Evolutionary conservation across 64 coral and sea anemone genomes (phyloP), one percentile per base, ranked within the genome.

Genomic region (Catalaphyllia jardinei): DNA sequence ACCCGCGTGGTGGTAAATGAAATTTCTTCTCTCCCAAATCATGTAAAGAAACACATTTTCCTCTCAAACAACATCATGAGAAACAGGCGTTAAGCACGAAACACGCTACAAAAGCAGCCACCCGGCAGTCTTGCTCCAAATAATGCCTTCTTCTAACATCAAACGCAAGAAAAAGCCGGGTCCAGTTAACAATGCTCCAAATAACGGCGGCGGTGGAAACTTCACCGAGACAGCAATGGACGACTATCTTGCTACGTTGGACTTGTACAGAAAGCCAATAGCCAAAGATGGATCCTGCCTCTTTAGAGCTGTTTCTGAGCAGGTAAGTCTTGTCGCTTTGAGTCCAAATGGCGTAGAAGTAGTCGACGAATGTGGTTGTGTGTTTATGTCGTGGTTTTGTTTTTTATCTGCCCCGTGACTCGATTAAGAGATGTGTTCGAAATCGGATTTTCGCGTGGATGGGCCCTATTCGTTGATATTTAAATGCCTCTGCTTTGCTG

Each of bases 201-300:
- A 86, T 75, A 81, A 82, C 61, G 76, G 89, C 25, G 75, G 87
- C 87, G 88, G 65, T 64, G 88, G 91, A 8, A 93, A 76, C 79
- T 96, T 72, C 54, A 93, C 81, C 54, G 97, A 99, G 74, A 87
- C 93, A 60, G 97, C 97, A 1, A 99, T 99, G 97, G 97, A 99
- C 64, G 91, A 90, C 1, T 99, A 86, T 63, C 78, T 99, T 49
- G 92, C 84, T 16, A 67, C 72, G 33, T 84, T 75, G 30, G 86
- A 91, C 25, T 77, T 99, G 79, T 95, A 93, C 86, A 77, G 97
- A 76, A 99, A 99, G 76, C 91, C 93, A 18, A 95, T 99, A 57
- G 97, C 97, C 49, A 99, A 99, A 75, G 97, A 99, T 91, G 97
- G 97, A 31, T 99, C 97, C 62, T 99, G 97, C 80, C 88, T 99